Base-by-base conservation (phyloP, 2,888 invertebrate species). In the Agrochola lychnidis region DNA sequence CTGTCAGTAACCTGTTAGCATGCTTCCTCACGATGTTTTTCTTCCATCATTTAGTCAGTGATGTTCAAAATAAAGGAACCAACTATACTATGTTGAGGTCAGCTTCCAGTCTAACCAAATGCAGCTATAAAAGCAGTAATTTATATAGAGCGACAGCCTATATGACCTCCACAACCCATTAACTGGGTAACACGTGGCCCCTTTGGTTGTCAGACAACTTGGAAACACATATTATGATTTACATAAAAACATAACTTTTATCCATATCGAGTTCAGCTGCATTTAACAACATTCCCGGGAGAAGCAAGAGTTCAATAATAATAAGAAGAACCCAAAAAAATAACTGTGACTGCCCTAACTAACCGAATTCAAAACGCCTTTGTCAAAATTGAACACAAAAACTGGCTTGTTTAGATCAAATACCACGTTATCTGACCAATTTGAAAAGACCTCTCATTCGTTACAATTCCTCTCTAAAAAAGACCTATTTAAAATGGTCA, bases 331-430 rank as follows among this genome's bases (percentile, higher is more conserved):
- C 51, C 22, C 30, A 84, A 83, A 84, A 85, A 88, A 80, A 84
- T 64, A 62, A 75, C 70, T 73, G 70, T 84, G 86, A 82, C 87
- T 76, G 74, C 71, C 76, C 62, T 88, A 88, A 88, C 88, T 89
- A 88, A 88, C 88, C 72, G 76, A 88, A 86, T 86, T 88, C 88
- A 87, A 86, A 88, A 59, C 66, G n/a, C 79, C 78, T 80, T 88
- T 88, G 88, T 88, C 71, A 81, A 82, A 85, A 63, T 66, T 73
- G 48, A 57, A 66, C 61, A 88, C 73, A 88, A 88, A 88, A 83
- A 85, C 70, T 3, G 3, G 16, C 69, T 79, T 66, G 72, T 71
- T 78, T 61, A 22, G 57, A 69, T 53, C 69, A 67, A 83, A 85
- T 78, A 79, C 69, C 61, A 42, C 56, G 51, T 62, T 48, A 30